Conservation (phyloP, 2,797 vertebrate species). For the Graptemys geographica region DNA sequence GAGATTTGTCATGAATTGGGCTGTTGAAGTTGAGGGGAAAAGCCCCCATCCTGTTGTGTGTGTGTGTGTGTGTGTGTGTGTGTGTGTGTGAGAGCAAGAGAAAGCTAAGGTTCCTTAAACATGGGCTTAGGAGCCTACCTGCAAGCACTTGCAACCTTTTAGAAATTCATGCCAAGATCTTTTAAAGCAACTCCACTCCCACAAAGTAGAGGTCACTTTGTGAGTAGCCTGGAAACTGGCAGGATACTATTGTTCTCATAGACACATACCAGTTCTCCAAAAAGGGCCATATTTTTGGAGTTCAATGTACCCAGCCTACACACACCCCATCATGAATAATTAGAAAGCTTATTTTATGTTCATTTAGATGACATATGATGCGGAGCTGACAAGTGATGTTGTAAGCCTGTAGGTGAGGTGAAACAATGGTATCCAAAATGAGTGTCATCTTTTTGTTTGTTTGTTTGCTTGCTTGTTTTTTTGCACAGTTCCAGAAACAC, state of each 20-base stretch:
- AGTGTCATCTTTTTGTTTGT: too few species aligned
- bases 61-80: too few species aligned
- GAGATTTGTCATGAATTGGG: neutral
- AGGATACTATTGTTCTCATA: neutral
- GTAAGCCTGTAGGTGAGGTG: neutral
- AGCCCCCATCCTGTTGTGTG: neutral
- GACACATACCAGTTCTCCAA: neutral
- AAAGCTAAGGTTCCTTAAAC: neutral
- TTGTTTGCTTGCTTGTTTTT: too few species aligned
- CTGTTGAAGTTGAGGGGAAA: slow-evolving; percentile 3
- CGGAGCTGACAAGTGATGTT: neutral
- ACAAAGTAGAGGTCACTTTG: fast-evolving
- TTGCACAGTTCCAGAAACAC: neutral
- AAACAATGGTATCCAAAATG: neutral
- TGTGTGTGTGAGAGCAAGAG: neutral
- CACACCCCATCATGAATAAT: neutral
- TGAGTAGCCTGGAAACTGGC: fast-evolving
- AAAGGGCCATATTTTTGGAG: too few species aligned
- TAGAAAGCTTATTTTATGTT: neutral
- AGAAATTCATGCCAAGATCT: too few species aligned
- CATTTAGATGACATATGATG: neutral
- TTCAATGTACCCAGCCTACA: neutral
- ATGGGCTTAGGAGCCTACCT: neutral
- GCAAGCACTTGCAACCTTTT: neutral
- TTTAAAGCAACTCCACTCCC: neutral